These are phyloP conservation scores for Platysternon megacephalum DNA, from an alignment of 2,113 vertebrate genomes.

Conservation along the genomic window DNA sequence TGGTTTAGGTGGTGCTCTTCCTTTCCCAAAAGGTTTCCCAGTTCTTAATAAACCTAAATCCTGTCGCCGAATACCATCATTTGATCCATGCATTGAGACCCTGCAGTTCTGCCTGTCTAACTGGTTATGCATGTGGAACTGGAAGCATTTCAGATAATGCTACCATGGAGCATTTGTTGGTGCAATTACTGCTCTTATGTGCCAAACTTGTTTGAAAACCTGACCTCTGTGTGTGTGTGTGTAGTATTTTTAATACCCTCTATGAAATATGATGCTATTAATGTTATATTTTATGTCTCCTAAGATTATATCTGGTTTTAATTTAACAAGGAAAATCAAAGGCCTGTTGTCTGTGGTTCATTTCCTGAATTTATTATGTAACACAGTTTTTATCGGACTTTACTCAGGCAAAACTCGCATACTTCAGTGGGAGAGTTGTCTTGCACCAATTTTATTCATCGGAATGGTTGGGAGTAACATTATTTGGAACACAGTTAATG, in stretches of 20 bases:
- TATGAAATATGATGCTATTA: background rate
- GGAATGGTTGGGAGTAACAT: background rate
- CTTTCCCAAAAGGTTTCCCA: no score
- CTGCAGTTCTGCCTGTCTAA: background rate
- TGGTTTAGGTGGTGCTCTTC: background rate
- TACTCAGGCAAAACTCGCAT: background rate
- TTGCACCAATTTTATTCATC: background rate
- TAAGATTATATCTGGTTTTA: background rate
- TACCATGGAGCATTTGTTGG: background rate
- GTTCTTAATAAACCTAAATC: background rate
- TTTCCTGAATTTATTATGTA: background rate
- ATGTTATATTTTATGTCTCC: background rate
- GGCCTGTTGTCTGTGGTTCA: background rate
- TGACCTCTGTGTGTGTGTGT: background rate
- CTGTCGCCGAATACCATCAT: background rate
- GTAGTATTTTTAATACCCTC: background rate
- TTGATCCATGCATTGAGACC: background rate
- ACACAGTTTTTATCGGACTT: background rate
- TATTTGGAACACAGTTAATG: background rate
- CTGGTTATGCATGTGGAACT: background rate
- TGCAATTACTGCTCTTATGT: background rate
- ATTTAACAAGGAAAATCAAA: background rate
- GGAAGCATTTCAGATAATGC: no score
- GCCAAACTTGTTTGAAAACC: background rate
- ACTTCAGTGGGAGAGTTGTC: background rate